Evolutionary conservation across 2,113 vertebrate species (phyloP).

Genomic region (Cygnus atratus): DNA sequence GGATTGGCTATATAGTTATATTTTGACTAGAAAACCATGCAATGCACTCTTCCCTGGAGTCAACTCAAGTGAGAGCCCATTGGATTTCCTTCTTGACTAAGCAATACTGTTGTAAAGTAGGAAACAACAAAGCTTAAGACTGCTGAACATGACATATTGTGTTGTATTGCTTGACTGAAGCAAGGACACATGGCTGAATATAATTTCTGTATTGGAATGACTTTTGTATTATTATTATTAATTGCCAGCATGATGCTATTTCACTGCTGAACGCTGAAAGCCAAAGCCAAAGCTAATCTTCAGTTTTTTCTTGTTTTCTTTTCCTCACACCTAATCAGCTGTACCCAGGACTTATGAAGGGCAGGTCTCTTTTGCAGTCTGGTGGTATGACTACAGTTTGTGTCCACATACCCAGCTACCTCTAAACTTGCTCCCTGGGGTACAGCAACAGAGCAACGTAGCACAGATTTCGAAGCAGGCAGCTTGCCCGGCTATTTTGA

Average conservation of each 20-base stretch:
- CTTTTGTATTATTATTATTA: not conserved
- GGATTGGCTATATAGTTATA: not conserved
- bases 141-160: not conserved
- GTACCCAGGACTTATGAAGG: not conserved
- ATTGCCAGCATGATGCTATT: not conserved
- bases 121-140: not conserved
- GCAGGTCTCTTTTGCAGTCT: not conserved
- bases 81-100: not conserved
- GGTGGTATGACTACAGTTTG: not conserved
- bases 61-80: not conserved
- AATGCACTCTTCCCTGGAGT: not conserved
- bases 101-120: not conserved
- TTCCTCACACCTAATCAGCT: not conserved
- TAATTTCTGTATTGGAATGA: not conserved
- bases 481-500: not conserved
- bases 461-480: not conserved
- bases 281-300: not conserved
- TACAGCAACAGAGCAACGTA: not conserved
- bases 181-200: not conserved
- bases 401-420: not conserved
- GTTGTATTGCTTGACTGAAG: not conserved
- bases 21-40: not conserved
- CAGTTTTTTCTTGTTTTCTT: not conserved
- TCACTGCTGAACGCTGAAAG: not conserved
- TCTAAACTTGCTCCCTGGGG: not conserved